Evolutionary conservation across 2,113 vertebrate genomes (phyloP).

Genomic region (Eidolon helvum): DNA sequence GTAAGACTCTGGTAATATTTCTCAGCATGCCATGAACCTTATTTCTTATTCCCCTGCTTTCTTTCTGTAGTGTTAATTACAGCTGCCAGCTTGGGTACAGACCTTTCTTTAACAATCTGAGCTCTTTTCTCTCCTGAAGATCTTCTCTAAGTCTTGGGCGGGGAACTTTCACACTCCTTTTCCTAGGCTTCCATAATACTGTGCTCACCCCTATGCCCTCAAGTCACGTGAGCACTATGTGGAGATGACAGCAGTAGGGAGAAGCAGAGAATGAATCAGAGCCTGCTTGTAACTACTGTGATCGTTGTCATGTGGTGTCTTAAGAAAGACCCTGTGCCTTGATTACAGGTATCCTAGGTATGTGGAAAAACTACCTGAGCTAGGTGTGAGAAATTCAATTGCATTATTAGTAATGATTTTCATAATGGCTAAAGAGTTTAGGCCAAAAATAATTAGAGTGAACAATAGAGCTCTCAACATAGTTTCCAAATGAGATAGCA

Average conservation of each 20-base stretch:
- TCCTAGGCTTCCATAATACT: neutral
- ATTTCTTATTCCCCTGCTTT: neutral
- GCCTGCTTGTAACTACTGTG: neutral
- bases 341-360: neutral
- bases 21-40: neutral
- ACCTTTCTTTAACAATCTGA: neutral
- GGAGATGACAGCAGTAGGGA: neutral
- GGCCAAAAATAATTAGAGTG: slow-evolving; percentile 66
- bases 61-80: neutral
- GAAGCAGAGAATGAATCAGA: neutral
- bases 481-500: slow-evolving; percentile 37
- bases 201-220: neutral
- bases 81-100: neutral
- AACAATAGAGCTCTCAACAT: slow-evolving; percentile 41
- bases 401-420: slow-evolving; percentile 65
- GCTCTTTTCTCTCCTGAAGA: neutral
- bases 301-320: neutral
- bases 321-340: neutral
- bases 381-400: slow-evolving; percentile 30
- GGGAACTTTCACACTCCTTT: neutral
- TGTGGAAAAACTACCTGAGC: slow-evolving; percentile 36
- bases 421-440: slow-evolving; percentile 50
- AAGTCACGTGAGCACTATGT: neutral
- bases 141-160: neutral
- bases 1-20: neutral